phyloP scores from a whole-genome alignment of 2,888 invertebrate species.

The Miltochrista miniata region DNA sequence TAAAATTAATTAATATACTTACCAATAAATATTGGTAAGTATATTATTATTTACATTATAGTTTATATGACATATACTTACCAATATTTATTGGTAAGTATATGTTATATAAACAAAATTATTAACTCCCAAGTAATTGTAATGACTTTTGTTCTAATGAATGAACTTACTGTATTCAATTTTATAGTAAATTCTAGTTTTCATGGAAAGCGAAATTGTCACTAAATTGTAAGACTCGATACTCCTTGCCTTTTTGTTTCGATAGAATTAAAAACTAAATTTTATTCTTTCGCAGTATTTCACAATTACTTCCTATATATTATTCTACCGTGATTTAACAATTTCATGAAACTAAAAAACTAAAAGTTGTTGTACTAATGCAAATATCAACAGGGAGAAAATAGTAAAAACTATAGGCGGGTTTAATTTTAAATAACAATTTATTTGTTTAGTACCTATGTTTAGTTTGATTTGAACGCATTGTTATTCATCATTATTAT shows the following conservation, averaged over 20 bases:
- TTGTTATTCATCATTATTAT: conserved; percentile 18
- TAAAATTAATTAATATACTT: too few species aligned
- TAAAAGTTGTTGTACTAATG: conserved; percentile 53
- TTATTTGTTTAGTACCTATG: not conserved
- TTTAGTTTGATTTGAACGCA: conserved; percentile 1
- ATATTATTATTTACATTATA: too few species aligned
- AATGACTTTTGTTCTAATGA: too few species aligned
- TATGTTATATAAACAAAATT: too few species aligned
- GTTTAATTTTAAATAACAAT: not conserved
- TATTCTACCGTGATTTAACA: conserved; percentile 19
- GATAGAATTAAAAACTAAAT: not conserved
- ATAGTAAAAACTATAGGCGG: conserved; percentile 22
- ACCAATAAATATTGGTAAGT: too few species aligned
- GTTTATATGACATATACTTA: too few species aligned
- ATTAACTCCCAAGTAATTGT: too few species aligned
- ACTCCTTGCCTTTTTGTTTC: conserved; percentile 1
- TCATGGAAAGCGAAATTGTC: too few species aligned
- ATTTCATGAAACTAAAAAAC: conserved; percentile 30
- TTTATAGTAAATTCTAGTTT: too few species aligned
- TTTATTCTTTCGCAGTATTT: not conserved
- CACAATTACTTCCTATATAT: conserved; percentile 13
- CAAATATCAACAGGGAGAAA: conserved; percentile 44
- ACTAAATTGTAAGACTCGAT: too few species aligned
- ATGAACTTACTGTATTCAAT: too few species aligned
- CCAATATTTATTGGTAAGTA: too few species aligned